A percentile compares a stretch with the other conserved stretches of the same genome.
Evolutionary conservation across 92 coral and sea anemone genomes (phyloP).

Genomic region (Porites divaricata): DNA sequence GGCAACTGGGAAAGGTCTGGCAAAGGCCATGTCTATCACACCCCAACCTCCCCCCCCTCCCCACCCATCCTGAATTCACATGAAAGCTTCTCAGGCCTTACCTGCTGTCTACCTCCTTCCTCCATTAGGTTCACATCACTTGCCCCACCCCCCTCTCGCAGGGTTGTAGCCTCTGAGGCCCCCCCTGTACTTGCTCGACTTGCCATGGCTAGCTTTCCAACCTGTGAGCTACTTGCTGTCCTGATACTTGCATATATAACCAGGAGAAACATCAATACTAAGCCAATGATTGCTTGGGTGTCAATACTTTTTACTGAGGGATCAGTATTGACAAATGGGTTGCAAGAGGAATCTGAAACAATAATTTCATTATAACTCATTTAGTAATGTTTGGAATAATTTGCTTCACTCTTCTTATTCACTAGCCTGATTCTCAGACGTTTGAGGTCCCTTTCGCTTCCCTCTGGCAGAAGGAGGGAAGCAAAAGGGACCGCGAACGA

Average conservation of each 20-base stretch:
- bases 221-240: conserved; percentile 84
- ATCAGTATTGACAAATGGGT: conserved; percentile 38
- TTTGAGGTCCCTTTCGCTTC: too few species aligned
- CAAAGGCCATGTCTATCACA: too few species aligned
- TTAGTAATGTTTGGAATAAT: too few species aligned
- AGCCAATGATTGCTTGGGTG: conserved; percentile 78
- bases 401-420: too few species aligned
- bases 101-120: conserved; percentile 52
- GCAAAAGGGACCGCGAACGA: too few species aligned
- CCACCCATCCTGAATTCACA: neutral
- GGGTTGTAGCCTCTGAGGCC: conserved; percentile 66
- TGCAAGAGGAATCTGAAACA: conserved; percentile 72
- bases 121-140: conserved; percentile 74
- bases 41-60: too few species aligned
- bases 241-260: conserved; percentile 84
- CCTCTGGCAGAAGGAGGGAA: too few species aligned
- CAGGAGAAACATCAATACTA: conserved; percentile 84
- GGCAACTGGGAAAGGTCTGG: too few species aligned
- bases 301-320: conserved; percentile 73
- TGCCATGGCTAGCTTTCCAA: conserved; percentile 70
- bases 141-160: conserved; percentile 38
- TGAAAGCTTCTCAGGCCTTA: neutral
- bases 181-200: conserved; percentile 27
- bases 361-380: neutral
- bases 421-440: too few species aligned